Percentiles rank a stretch among this genome's conserved stretches.
phyloP scores from a whole-genome alignment of 2,797 vertebrate species.

The Mormyrus hasselquistii region DNA sequence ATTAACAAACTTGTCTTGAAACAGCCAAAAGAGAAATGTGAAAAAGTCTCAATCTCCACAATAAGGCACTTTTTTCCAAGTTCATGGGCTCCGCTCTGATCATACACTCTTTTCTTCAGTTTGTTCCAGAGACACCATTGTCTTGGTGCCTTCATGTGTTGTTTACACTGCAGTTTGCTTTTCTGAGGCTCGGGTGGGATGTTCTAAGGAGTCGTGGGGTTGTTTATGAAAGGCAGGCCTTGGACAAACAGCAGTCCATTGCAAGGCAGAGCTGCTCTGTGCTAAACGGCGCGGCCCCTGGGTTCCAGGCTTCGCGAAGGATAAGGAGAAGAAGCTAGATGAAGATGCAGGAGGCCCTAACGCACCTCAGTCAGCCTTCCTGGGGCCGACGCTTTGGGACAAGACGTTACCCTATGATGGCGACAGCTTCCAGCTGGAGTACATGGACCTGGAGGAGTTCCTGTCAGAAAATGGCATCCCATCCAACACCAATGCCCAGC shows the following conservation, averaged over 20 bases:
- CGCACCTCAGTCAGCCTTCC: constrained; percentile 88
- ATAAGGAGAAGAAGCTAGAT: constrained; percentile 87
- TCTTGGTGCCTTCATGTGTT: background rate
- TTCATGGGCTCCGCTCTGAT: background rate
- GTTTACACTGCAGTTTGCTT: constrained; percentile 11
- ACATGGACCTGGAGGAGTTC: constrained; percentile 99
- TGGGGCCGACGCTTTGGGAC: constrained; percentile 96
- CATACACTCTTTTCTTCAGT: background rate
- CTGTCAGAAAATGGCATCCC: constrained; percentile 95
- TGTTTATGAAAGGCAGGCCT: background rate
- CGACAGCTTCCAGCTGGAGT: constrained; percentile 96
- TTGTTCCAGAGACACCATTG: constrained; percentile 11
- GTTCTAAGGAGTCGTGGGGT: background rate
- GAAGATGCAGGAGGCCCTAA: constrained; percentile 67
- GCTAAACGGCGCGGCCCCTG: background rate
- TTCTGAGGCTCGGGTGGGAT: background rate
- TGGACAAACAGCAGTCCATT: background rate
- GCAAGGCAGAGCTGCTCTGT: background rate
- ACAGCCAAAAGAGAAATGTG: background rate
- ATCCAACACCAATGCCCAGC: constrained; percentile 70
- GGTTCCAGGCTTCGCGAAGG: constrained; percentile 70
- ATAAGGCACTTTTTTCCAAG: background rate
- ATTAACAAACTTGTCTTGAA: background rate
- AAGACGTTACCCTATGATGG: constrained; percentile 94
- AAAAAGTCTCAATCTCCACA: background rate